Evolutionary conservation across 2,797 vertebrate species (phyloP), one percentile per base, ranked within the genome.

Genomic region (Danio jaintianensis): DNA sequence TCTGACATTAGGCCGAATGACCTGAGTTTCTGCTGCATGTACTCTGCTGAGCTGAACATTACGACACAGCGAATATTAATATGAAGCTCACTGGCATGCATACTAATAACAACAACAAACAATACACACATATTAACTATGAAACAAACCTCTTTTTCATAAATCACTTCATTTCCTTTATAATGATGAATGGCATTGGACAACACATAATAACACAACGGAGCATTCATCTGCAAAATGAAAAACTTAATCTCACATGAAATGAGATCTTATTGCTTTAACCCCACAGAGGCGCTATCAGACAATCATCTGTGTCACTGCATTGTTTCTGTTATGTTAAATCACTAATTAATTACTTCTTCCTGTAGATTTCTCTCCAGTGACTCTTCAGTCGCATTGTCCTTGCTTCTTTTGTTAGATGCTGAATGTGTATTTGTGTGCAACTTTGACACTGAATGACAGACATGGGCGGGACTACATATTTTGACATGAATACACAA

Each of bases 151-250:
- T 22, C 58, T 68, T 64, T 71, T 52, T 78, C 64, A 75, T 67
- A 79, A 75, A 81, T 79, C 64, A 47, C 55, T 75, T 71, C 15
- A 71, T 63, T 83, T 79, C 36, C 12, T 58, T 69, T 75, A 40
- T 75, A 83, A 79, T 73, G 82, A 80, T 81, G 71, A 83, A 71
- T 79, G 84, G 70, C 81, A 70, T 62, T 75, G 59, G 50, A 73
- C 18, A 69, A 43, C 45, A 48, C 64, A 38, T 67, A 80, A 59
- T 77, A 75, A 75, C 62, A 81, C 74, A 81, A 81, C 58, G 66
- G 77, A 38, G 47, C 71, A 78, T 74, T 75, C 69, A 64, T 80
- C 80, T 73, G 80, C 68, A 80, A 85, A 82, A 50, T 47, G 64
- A 62, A 67, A 74, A 80, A 81, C 75, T 75, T 70, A 83, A 83